Evolutionary conservation across 2,797 vertebrate species (phyloP), one percentile per base, ranked within the genome.

Genomic region (Crenuchus spilurus): DNA sequence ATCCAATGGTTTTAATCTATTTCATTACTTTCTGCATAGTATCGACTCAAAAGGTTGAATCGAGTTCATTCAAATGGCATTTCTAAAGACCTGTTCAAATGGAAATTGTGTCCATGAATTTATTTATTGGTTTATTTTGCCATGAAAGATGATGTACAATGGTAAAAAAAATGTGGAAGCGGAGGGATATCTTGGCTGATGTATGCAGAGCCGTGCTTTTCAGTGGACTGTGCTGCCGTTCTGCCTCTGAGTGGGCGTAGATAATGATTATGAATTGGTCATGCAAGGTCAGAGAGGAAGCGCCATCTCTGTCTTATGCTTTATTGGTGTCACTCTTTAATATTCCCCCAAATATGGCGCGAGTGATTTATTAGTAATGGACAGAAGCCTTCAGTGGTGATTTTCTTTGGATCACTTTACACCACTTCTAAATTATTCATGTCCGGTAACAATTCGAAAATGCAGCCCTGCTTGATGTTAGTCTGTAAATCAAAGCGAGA

Each of bases 321-420:
- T 80, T 80, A 82, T 69, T 79, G 72, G 74, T 74, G 73, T 76
- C 64, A 49, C 72, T 83, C 72, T 79, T 83, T 82, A 79, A 77
- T 77, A 82, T 77, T 63, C 64, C 54, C 42, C 42, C 44, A 70
- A 78, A 76, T 71, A 55, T 70, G 52, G 62, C 33, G 49, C 68
- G 44, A 51, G 39, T 82, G 79, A 83, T 82, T 70, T 67, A 82
- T 77, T 70, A 49, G 35, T 72, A 30, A 66, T 51, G 67, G 35
- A 20, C 31, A 33, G 54, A 68, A 37, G 51, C 46, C 55, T 39
- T 30, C 24, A 22, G 37, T 18, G 28, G 31, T 16, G 49, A 46
- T 44, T 70, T 70, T 73, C 57, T 80, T 80, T 73, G 74, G 42
- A 60, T 70, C 64, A 41, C 37, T 74, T 73, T 64, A 22, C 37